These are phyloP conservation scores for Acanthiza pusilla DNA, from an alignment of 2,797 vertebrate genomes.

Conservation along the genomic window DNA sequence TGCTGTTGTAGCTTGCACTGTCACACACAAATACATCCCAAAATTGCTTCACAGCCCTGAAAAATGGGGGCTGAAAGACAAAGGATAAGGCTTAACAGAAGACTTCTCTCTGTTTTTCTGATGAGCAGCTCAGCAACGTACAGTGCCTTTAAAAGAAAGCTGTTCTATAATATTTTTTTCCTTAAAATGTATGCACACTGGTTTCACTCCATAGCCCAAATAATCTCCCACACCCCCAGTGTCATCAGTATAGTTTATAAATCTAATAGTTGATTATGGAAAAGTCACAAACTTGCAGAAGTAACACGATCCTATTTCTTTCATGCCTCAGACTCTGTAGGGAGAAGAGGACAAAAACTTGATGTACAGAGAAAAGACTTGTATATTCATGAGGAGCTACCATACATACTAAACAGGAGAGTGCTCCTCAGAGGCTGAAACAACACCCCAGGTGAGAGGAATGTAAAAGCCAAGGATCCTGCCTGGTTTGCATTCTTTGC, in stretches of 20 bases:
- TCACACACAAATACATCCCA: too few species aligned
- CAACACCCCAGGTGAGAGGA: not conserved
- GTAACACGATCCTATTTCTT: not conserved
- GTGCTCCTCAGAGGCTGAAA: not conserved
- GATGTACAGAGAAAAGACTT: not conserved
- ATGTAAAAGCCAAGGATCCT: not conserved
- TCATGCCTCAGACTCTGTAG: not conserved
- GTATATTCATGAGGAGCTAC: not conserved
- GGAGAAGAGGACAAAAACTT: not conserved
- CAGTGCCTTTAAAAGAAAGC: not conserved
- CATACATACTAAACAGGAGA: not conserved
- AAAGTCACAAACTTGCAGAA: not conserved
- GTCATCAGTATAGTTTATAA: not conserved
- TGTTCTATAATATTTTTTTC: not conserved
- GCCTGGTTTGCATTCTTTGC: not conserved
- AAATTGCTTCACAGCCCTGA: too few species aligned
- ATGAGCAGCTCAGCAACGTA: not conserved
- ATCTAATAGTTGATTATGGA: not conserved
- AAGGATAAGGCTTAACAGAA: too few species aligned
- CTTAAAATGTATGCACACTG: not conserved
- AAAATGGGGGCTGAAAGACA: too few species aligned
- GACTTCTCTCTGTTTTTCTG: not conserved
- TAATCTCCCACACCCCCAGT: not conserved
- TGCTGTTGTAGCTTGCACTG: too few species aligned
- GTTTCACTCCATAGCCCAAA: not conserved